These are phyloP conservation scores for Gambusia yucatana DNA, from an alignment of 2,797 vertebrate genomes.

Conservation along the genomic window DNA sequence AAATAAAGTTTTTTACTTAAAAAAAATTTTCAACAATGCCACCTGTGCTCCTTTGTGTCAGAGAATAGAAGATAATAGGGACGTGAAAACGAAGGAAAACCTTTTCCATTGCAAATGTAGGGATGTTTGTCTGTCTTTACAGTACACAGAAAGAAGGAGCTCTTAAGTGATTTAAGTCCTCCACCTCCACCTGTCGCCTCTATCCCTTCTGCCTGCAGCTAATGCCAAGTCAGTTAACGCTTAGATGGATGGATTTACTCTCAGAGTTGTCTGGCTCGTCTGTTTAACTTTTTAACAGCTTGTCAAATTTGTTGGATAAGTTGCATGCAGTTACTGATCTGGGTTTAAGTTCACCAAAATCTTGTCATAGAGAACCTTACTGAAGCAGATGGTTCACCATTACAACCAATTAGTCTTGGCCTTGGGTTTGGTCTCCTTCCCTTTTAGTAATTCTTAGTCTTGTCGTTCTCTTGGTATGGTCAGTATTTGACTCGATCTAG, in stretches of 20 bases:
- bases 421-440: not conserved
- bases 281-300: not conserved
- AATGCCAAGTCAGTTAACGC: slow-evolving; percentile 7
- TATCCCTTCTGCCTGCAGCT: not conserved
- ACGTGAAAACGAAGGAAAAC: not conserved
- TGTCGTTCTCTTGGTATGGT: not conserved
- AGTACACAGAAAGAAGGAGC: not conserved
- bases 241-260: not conserved
- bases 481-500: not conserved
- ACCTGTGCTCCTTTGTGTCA: not conserved
- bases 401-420: not conserved
- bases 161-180: not conserved
- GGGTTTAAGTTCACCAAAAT: not conserved
- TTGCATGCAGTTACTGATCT: not conserved
- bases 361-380: not conserved
- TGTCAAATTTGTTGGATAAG: not conserved
- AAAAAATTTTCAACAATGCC: not conserved
- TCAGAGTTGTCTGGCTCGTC: not conserved
- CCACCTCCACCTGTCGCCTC: slow-evolving; percentile 2
- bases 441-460: not conserved
- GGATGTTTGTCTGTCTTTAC: not conserved
- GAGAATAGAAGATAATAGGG: not conserved
- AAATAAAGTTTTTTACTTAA: not conserved
- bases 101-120: not conserved
- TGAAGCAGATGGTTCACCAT: not conserved